Conservation (phyloP, 2,888 invertebrate species). For the Xylota sylvarum region DNA sequence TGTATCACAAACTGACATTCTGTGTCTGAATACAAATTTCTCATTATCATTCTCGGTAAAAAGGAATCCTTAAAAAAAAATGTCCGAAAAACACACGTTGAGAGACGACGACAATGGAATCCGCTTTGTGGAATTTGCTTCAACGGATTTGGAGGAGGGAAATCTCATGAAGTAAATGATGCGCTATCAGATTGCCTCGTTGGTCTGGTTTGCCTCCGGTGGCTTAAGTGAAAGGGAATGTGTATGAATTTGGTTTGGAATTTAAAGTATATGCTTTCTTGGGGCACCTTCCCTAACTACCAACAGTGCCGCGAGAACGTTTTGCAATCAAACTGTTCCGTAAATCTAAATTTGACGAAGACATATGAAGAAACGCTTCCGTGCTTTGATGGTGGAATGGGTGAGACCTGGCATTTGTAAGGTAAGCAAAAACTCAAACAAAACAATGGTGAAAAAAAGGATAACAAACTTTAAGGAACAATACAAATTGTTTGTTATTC, state of each 20-base stretch:
- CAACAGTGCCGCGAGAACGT: slow-evolving; percentile 31
- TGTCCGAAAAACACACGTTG: slow-evolving; percentile 1
- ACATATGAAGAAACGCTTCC: slow-evolving; percentile 55
- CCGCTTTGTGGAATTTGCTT: slow-evolving; percentile 14
- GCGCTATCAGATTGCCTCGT: slow-evolving; percentile 39
- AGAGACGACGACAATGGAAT: slow-evolving; percentile 9
- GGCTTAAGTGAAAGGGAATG: slow-evolving; percentile 2
- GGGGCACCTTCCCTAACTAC: slow-evolving; percentile 18
- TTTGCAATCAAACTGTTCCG: slow-evolving; percentile 66
- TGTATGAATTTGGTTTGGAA: slow-evolving; percentile 34
- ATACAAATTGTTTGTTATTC: slow-evolving; percentile 56
- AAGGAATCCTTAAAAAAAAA: not conserved
- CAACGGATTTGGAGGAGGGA: slow-evolving; percentile 2
- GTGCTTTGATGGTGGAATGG: slow-evolving; percentile 1
- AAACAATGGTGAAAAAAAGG: slow-evolving; percentile 45
- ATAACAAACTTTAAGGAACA: slow-evolving; percentile 66
- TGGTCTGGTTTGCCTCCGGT: slow-evolving; percentile 3
- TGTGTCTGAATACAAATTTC: slow-evolving; percentile 36
- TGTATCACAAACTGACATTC: not conserved
- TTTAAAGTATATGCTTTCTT: slow-evolving; percentile 21
- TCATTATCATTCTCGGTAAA: slow-evolving; percentile 24
- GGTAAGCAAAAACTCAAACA: slow-evolving; percentile 25
- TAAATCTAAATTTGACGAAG: slow-evolving; percentile 75
- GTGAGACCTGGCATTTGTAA: slow-evolving; percentile 19
- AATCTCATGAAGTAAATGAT: slow-evolving; percentile 35